These are phyloP conservation scores for Enteromius fasciolatus DNA, from an alignment of 2,797 vertebrate genomes.

Conservation along the genomic window DNA sequence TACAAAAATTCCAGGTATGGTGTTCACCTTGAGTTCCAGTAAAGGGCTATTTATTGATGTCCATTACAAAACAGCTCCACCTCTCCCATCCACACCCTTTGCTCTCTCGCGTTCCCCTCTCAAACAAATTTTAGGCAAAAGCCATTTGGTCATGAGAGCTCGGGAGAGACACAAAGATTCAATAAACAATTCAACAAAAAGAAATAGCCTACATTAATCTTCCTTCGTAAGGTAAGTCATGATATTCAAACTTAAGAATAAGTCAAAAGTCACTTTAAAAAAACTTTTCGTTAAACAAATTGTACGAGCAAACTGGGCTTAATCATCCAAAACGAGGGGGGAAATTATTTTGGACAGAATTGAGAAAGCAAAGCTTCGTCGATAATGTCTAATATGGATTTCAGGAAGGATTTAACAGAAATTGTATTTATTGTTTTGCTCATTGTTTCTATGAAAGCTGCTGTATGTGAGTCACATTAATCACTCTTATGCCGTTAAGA, in stretches of 20 bases:
- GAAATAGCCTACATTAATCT: constrained; percentile 36
- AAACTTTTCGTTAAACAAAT: neutral
- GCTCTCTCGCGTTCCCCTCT: constrained; percentile 68
- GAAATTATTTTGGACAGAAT: neutral
- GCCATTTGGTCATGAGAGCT: constrained; percentile 74
- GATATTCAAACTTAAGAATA: constrained; percentile 5
- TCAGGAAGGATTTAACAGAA: neutral
- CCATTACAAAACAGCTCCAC: constrained; percentile 33
- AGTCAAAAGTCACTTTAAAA: neutral
- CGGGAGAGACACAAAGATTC: constrained; percentile 73
- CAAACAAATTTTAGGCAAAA: constrained; percentile 85
- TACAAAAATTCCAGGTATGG: neutral
- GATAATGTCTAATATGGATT: neutral
- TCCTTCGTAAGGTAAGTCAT: constrained; percentile 48
- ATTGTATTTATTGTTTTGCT: neutral
- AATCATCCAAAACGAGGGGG: neutral
- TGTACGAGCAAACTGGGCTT: neutral
- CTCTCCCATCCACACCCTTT: constrained; percentile 60
- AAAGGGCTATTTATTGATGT: constrained; percentile 38
- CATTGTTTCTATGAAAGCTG: neutral
- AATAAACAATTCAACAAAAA: constrained; percentile 47
- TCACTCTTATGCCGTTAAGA: neutral
- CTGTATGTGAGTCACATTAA: neutral
- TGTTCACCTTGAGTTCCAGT: neutral
- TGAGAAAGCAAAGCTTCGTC: neutral